Percentiles rank a stretch among this genome's conserved stretches.
Conservation (phyloP, 2,797 vertebrate genomes). For the Cyclura pinguis region DNA sequence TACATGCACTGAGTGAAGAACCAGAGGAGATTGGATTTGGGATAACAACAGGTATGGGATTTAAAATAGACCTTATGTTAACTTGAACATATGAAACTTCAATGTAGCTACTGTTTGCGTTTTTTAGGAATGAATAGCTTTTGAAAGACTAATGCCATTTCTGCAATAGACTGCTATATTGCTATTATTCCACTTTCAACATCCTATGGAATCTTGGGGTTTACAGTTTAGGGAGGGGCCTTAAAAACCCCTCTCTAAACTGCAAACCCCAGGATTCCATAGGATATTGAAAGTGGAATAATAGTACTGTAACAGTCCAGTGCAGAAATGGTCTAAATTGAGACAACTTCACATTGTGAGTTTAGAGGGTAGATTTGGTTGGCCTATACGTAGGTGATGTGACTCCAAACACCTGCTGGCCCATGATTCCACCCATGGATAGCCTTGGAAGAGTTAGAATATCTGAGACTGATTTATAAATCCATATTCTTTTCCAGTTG, state of each 20-base stretch:
- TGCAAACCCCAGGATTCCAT: no score
- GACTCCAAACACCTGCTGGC: not conserved
- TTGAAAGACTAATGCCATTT: not conserved
- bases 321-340: not conserved
- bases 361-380: not conserved
- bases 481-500: not conserved
- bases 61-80: not conserved
- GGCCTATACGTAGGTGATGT: not conserved
- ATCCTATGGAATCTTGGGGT: no score
- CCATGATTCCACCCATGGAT: not conserved
- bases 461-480: not conserved
- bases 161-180: no score
- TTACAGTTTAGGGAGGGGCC: no score
- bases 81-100: no score
- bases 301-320: no score
- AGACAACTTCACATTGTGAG: not conserved
- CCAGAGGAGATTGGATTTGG: constrained; percentile 85
- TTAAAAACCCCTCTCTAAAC: no score
- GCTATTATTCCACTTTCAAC: no score
- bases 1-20: constrained; percentile 90
- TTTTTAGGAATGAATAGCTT: not conserved
- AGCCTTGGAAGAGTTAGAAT: not conserved
- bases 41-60: constrained; percentile 83
- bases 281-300: no score
- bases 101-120: not conserved